Percentiles rank a stretch among this genome's conserved stretches.
Conservation (phyloP, 2,113 vertebrate species). For the Regulus satrapa region DNA sequence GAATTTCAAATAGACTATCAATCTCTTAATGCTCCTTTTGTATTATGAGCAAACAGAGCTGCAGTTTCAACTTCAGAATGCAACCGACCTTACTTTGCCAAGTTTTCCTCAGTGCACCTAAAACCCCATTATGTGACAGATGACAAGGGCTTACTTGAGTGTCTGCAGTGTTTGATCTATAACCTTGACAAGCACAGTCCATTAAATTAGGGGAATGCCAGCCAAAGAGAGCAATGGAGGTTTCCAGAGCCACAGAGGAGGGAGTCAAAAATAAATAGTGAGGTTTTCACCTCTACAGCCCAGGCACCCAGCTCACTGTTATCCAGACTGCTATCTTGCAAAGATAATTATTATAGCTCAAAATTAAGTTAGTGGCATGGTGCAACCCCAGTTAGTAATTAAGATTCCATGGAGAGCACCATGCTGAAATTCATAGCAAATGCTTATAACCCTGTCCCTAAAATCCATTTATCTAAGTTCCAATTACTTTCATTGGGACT, state of each 20-base stretch:
- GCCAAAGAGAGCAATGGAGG: neutral
- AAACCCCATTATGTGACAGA: neutral
- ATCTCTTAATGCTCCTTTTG: slow-evolving; percentile 44
- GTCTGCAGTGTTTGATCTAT: slow-evolving; percentile 17
- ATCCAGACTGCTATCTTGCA: neutral
- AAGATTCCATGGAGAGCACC: neutral
- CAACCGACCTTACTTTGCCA: neutral
- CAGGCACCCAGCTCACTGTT: neutral
- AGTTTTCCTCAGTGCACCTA: neutral
- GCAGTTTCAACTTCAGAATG: neutral
- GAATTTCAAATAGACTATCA: slow-evolving; percentile 36
- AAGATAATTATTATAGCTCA: neutral
- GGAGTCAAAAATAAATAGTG: neutral
- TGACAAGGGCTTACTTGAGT: slow-evolving; percentile 25
- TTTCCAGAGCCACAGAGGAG: neutral
- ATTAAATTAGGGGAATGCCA: slow-evolving; percentile 10
- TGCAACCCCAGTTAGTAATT: neutral
- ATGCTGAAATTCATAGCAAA: neutral
- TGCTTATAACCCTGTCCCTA: neutral
- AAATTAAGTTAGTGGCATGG: neutral
- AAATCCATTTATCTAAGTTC: slow-evolving; percentile 31
- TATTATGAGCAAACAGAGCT: neutral
- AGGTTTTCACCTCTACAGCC: neutral
- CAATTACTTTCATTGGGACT: neutral
- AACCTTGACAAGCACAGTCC: slow-evolving; percentile 19